phyloP scores from a whole-genome alignment of 1,140 invertebrate species.

The Saccostrea echinata region DNA sequence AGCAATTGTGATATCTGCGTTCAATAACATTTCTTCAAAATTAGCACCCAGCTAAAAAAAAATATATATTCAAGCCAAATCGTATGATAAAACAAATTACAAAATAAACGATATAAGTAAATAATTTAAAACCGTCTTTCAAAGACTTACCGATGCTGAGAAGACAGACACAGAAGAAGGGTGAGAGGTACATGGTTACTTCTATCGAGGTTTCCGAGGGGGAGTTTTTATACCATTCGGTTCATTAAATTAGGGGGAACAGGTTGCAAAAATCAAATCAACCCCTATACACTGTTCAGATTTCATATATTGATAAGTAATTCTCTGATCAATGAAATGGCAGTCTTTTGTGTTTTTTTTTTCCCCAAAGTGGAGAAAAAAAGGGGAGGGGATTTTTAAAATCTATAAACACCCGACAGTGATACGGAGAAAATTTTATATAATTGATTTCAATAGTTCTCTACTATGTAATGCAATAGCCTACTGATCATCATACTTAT shows the following conservation, averaged over 20 bases:
- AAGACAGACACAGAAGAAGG: not conserved
- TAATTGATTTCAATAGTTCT: too few species aligned
- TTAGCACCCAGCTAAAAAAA: too few species aligned
- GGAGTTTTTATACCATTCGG: not conserved
- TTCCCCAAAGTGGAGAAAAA: too few species aligned
- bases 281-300: not conserved
- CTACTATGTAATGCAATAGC: too few species aligned
- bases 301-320: not conserved
- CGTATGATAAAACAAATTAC: too few species aligned
- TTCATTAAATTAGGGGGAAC: not conserved
- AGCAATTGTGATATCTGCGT: too few species aligned
- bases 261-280: slow-evolving; percentile 1
- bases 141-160: slow-evolving; percentile 3
- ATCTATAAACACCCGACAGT: too few species aligned
- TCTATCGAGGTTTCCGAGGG: not conserved
- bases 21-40: too few species aligned
- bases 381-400: too few species aligned
- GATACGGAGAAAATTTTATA: too few species aligned
- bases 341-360: not conserved
- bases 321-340: not conserved
- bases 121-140: not conserved
- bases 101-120: not conserved
- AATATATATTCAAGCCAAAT: too few species aligned
- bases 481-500: too few species aligned
- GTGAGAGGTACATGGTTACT: not conserved